These are phyloP conservation scores for Melikaiella ostensackeni DNA, from an alignment of 2,888 invertebrate genomes.

Conservation along the genomic window DNA sequence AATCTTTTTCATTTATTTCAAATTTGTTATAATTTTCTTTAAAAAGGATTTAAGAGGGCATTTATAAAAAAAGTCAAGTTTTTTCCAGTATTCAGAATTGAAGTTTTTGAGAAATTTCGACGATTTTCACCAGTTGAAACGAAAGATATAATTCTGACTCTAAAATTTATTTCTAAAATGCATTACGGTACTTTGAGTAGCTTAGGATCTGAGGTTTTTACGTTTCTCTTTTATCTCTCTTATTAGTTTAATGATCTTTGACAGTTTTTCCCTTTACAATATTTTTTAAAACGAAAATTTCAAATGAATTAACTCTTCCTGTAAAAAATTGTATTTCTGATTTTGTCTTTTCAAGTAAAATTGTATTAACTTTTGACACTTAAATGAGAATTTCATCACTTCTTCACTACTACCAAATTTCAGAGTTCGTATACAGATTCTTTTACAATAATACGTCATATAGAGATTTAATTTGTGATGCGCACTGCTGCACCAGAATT, in stretches of 20 bases:
- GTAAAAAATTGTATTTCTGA: not conserved
- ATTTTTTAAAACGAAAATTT: not conserved
- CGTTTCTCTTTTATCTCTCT: not conserved
- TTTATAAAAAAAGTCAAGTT: too few relatives aligned
- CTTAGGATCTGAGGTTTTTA: slow-evolving; percentile 49
- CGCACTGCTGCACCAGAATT: not conserved
- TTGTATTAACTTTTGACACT: not conserved
- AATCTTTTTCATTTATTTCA: not conserved
- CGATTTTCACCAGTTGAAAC: not conserved
- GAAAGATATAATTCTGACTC: not conserved
- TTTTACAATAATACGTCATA: not conserved
- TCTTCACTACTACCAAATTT: not conserved
- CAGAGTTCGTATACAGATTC: slow-evolving; percentile 4
- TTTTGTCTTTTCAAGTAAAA: not conserved
- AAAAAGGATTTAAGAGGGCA: too few relatives aligned
- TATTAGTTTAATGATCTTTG: too few relatives aligned
- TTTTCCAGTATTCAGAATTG: not conserved
- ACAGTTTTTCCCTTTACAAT: not conserved
- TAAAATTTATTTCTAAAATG: slow-evolving; percentile 3
- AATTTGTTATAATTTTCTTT: too few relatives aligned
- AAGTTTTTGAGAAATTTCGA: not conserved
- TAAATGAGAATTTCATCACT: not conserved
- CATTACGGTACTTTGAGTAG: slow-evolving; percentile 57
- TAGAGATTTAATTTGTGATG: not conserved
- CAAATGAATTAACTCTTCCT: not conserved